Evolutionary conservation across 2,113 vertebrate genomes (phyloP).

Genomic region (Poeciliopsis prolifica): DNA sequence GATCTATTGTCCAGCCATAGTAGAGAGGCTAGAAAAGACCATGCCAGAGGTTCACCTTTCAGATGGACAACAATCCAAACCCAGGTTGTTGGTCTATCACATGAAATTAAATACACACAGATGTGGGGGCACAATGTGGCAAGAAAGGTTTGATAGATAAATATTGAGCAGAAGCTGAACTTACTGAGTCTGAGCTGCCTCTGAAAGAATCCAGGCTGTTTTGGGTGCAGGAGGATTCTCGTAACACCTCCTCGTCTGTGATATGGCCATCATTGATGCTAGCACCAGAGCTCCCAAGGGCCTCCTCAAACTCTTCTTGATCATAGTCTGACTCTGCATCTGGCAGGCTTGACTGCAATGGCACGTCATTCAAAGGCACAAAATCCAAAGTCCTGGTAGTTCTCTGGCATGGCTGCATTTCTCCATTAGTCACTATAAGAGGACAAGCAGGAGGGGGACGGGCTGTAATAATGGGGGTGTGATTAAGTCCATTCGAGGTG

Average conservation of each 20-base stretch:
- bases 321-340: slow-evolving; percentile 89
- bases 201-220: slow-evolving; percentile 87
- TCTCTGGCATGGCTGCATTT: slow-evolving; percentile 22
- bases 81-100: not conserved
- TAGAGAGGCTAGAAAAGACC: no score
- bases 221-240: slow-evolving; percentile 83
- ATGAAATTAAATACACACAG: no score
- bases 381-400: slow-evolving; percentile 56
- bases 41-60: no score
- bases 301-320: slow-evolving; percentile 89
- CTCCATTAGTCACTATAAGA: slow-evolving; percentile 48
- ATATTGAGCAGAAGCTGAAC: slow-evolving; percentile 34
- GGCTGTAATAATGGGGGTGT: slow-evolving; percentile 11
- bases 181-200: slow-evolving; percentile 90
- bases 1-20: no score
- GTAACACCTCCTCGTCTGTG: slow-evolving; percentile 81
- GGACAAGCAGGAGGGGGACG: slow-evolving; percentile 16
- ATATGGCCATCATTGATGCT: slow-evolving; percentile 82
- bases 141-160: not conserved
- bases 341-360: slow-evolving; percentile 65
- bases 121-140: no score
- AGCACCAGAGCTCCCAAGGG: slow-evolving; percentile 77
- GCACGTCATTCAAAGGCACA: slow-evolving; percentile 69
- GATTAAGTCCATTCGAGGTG: slow-evolving; percentile 39
- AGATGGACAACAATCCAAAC: not conserved